phyloP scores from a whole-genome alignment of 2,113 vertebrate genomes.

The Lophotis ruficrista region DNA sequence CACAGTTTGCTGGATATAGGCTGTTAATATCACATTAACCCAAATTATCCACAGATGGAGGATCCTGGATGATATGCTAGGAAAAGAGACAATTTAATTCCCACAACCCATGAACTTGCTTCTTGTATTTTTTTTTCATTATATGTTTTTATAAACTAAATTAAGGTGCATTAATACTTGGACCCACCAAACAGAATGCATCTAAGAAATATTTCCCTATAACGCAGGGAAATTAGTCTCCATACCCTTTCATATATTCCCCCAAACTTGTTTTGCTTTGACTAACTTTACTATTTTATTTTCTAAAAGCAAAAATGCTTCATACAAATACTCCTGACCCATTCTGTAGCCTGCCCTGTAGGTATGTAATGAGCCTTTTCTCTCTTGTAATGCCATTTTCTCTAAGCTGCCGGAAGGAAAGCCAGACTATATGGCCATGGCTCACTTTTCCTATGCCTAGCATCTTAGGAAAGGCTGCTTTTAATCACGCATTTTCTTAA shows the following conservation, averaged over 20 bases:
- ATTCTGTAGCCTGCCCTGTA: not conserved
- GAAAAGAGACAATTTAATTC: not conserved
- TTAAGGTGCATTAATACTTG: not conserved
- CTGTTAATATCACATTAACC: not conserved
- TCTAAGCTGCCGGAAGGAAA: not conserved
- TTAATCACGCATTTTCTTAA: not conserved
- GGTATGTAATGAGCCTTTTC: not conserved
- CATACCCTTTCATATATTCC: not conserved
- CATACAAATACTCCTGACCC: not conserved
- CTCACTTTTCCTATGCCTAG: not conserved
- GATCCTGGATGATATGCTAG: not conserved
- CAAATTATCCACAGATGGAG: not conserved
- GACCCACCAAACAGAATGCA: rapidly evolving
- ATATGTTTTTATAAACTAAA: not conserved
- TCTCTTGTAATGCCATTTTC: not conserved
- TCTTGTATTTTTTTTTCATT: not conserved
- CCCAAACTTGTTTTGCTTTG: not conserved
- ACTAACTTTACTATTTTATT: not conserved
- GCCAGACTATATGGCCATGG: not conserved
- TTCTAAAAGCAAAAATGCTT: not conserved
- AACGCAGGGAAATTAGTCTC: not conserved
- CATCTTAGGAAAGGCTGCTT: not conserved
- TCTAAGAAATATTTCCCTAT: not conserved
- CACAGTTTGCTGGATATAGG: not conserved
- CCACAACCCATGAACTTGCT: rapidly evolving